Percentiles rank a stretch among this genome's conserved stretches.
Evolutionary conservation across 2,797 vertebrate genomes (phyloP).

Genomic region (Chaetophractus vellerosus): DNA sequence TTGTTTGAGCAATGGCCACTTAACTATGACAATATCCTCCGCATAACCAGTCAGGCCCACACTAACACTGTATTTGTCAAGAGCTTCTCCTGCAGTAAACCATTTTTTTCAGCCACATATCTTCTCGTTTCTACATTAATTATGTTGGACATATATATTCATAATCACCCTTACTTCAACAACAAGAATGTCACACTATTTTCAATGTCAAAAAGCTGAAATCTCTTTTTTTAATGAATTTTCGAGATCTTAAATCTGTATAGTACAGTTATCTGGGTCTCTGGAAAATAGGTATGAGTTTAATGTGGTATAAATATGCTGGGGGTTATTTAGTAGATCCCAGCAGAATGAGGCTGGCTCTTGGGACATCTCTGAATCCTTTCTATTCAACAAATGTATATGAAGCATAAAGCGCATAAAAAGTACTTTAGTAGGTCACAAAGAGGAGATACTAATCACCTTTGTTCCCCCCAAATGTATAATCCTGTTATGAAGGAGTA

Average conservation of each 20-base stretch:
- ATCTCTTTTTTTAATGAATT: not conserved
- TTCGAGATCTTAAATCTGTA: not conserved
- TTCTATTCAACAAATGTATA: not conserved
- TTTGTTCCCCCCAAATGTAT: not conserved
- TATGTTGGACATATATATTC: not conserved
- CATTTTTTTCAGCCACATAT: not conserved
- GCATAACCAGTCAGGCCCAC: not conserved
- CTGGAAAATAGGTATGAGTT: not conserved
- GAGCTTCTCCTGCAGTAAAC: not conserved
- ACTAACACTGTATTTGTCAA: not conserved
- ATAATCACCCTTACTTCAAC: not conserved
- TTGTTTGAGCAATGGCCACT: constrained; percentile 59
- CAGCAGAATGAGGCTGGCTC: not conserved
- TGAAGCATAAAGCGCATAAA: not conserved
- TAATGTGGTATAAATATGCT: not conserved
- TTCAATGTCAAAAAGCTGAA: not conserved
- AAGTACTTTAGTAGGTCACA: not conserved
- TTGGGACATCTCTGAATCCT: not conserved
- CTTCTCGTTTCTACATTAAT: not conserved
- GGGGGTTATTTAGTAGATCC: not conserved
- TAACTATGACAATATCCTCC: not conserved
- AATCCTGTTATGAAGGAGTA: not conserved
- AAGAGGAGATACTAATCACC: not conserved
- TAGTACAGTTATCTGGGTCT: not conserved
- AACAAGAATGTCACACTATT: not conserved